These are phyloP conservation scores for Syngnathus floridae DNA, from an alignment of 2,113 vertebrate species.

Conservation along the genomic window DNA sequence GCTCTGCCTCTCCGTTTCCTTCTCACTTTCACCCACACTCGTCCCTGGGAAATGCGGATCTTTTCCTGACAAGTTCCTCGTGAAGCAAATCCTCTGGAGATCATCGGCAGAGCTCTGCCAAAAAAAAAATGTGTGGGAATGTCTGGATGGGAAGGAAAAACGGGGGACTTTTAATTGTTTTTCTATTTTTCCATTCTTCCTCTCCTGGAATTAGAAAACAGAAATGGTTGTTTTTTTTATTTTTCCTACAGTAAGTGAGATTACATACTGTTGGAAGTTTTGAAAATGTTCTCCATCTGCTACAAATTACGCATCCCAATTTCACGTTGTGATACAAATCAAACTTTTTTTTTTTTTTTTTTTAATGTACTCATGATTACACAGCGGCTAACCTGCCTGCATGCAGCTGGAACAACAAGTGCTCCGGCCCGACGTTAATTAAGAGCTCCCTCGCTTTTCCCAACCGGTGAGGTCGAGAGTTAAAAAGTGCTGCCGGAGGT, in stretches of 20 bases:
- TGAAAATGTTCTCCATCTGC: slow-evolving; percentile 53
- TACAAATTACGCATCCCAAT: slow-evolving; percentile 60
- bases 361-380: slow-evolving; percentile 51
- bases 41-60: slow-evolving; percentile 92
- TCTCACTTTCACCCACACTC: slow-evolving; percentile 72
- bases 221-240: slow-evolving; percentile 74
- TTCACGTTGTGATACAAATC: slow-evolving; percentile 60
- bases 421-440: slow-evolving; percentile 67
- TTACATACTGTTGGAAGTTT: slow-evolving; percentile 32
- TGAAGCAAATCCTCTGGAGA: slow-evolving; percentile 86
- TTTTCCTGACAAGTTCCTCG: slow-evolving; percentile 97
- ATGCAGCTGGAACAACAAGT: slow-evolving; percentile 74
- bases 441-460: slow-evolving; percentile 66
- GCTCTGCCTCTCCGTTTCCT: slow-evolving; percentile 62
- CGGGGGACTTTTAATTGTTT: slow-evolving; percentile 78
- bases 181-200: slow-evolving; percentile 72
- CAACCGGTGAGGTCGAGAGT: slow-evolving; percentile 51
- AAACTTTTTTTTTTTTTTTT: slow-evolving; percentile 32
- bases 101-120: slow-evolving; percentile 88
- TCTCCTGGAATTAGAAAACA: slow-evolving; percentile 76
- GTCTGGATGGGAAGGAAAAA: slow-evolving; percentile 86
- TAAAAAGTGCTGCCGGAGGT: slow-evolving; percentile 21
- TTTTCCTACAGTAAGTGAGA: slow-evolving; percentile 51
- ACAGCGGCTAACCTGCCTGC: slow-evolving; percentile 59
- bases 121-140: slow-evolving; percentile 91